Evolutionary conservation across 2,888 invertebrate species (phyloP).

Genomic region (Tetanocera ferruginea): DNA sequence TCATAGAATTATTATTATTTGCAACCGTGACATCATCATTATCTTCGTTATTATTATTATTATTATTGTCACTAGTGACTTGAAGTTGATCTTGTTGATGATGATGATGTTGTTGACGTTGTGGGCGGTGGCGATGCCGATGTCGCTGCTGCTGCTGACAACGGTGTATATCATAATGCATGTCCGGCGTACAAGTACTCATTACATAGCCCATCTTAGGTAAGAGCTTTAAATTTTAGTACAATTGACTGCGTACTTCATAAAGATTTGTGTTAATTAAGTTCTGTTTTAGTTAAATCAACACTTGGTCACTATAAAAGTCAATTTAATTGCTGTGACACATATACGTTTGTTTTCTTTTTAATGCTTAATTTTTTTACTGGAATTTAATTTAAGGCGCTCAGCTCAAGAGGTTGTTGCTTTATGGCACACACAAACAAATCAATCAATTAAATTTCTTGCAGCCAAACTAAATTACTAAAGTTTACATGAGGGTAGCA

Average conservation of each 20-base stretch:
- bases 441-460: too few species aligned
- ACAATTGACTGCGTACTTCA: too few species aligned
- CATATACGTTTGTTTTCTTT: too few species aligned
- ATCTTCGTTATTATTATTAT: conserved; percentile 1
- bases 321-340: too few species aligned
- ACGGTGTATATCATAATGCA: conserved; percentile 59
- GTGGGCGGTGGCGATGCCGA: neutral
- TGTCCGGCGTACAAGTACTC: conserved; percentile 80
- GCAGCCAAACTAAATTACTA: too few species aligned
- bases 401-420: too few species aligned
- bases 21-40: neutral
- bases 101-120: neutral
- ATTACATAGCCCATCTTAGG: conserved; percentile 78
- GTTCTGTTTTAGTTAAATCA: neutral
- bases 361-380: too few species aligned
- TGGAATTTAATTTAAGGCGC: too few species aligned
- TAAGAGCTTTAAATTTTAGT: neutral
- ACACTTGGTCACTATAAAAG: neutral
- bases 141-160: neutral
- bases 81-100: neutral
- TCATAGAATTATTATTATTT: neutral
- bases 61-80: neutral
- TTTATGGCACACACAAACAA: too few species aligned
- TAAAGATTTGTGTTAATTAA: too few species aligned
- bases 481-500: too few species aligned